Evolutionary conservation across 2,113 vertebrate genomes (phyloP).

Genomic region (Apeltes quadracus): DNA sequence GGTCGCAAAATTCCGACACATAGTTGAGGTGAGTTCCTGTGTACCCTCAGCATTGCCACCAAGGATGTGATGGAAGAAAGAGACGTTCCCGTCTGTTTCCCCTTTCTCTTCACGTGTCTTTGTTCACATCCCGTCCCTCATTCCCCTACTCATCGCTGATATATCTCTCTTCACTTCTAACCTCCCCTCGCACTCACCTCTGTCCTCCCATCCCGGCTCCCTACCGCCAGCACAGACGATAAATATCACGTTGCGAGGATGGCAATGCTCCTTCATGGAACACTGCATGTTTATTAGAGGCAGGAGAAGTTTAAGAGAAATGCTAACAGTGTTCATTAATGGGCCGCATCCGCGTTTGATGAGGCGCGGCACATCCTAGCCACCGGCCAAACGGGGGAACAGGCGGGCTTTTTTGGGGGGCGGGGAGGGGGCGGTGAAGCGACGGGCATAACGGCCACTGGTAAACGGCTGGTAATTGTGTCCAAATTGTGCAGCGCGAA

Average conservation of each 20-base stretch:
- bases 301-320: constrained; percentile 99
- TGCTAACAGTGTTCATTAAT: constrained; percentile 99
- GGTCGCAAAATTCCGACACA: neutral
- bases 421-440: constrained; percentile 7
- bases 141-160: constrained; percentile 55
- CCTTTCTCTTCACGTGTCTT: constrained; percentile 82
- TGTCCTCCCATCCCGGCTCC: constrained; percentile 68
- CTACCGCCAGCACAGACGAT: constrained; percentile 89
- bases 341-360: constrained; percentile 99
- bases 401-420: constrained; percentile 12
- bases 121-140: constrained; percentile 70
- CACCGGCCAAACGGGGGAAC: constrained; percentile 64
- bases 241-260: constrained; percentile 98
- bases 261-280: constrained; percentile 99
- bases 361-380: constrained; percentile 89
- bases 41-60: constrained; percentile 18
- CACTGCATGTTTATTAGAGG: constrained; percentile 99
- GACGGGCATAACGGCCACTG: constrained; percentile 92
- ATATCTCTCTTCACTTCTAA: constrained; percentile 62
- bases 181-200: constrained; percentile 52
- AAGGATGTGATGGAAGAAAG: constrained; percentile 40
- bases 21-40: constrained; percentile 17
- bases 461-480: constrained; percentile 99
- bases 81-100: constrained; percentile 79
- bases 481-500: constrained; percentile 91